phyloP scores from a whole-genome alignment of 2,797 vertebrate species.

The Phoeniculus purpureus region DNA sequence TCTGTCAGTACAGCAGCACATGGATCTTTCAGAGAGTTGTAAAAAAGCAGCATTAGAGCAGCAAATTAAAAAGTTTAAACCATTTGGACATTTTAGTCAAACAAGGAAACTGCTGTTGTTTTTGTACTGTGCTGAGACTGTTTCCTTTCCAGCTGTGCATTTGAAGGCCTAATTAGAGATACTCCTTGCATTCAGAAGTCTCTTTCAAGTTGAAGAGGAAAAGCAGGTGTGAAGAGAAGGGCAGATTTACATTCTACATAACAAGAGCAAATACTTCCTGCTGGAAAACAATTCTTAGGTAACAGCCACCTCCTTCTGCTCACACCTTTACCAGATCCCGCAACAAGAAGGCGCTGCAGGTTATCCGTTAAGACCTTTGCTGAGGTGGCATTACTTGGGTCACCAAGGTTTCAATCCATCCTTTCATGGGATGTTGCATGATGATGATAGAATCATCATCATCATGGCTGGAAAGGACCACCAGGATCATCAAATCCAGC shows the following conservation, averaged over 20 bases:
- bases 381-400: not conserved
- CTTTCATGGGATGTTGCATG: not conserved
- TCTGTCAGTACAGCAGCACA: not conserved
- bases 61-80: not conserved
- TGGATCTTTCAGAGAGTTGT: not conserved
- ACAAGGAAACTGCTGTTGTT: not conserved
- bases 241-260: not conserved
- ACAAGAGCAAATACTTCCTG: not conserved
- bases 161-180: constrained; percentile 22
- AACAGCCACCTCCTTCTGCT: not conserved
- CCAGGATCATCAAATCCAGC: not conserved
- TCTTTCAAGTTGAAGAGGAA: not conserved
- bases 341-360: not conserved
- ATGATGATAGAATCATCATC: no score
- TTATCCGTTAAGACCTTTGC: not conserved
- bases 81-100: constrained; percentile 2
- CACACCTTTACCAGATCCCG: not conserved
- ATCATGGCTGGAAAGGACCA: no score
- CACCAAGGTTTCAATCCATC: not conserved
- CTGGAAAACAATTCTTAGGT: not conserved
- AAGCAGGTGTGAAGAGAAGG: not conserved
- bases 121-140: not conserved
- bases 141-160: constrained; percentile 27
- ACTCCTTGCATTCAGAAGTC: not conserved
- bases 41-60: not conserved